A percentile compares a stretch with the other conserved stretches of the same genome.
phyloP scores from a whole-genome alignment of 1,140 invertebrate genomes.

The Contarinia nasturtii region DNA sequence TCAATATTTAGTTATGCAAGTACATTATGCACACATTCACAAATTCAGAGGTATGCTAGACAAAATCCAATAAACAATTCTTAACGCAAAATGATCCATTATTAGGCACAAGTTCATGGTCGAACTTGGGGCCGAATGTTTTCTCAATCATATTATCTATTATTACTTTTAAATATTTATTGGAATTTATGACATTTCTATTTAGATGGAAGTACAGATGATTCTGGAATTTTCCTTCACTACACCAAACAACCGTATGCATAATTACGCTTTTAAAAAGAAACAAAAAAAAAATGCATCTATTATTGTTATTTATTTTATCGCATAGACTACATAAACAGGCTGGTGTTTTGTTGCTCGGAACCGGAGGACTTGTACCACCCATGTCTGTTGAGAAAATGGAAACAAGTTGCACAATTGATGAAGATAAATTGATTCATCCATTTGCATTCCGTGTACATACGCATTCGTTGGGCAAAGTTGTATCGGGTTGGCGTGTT shows the following conservation, averaged over 20 bases:
- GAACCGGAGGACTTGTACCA: conserved; percentile 59
- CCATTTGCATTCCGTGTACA: conserved; percentile 92
- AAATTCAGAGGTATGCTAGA: conserved; percentile 55
- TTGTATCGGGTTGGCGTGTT: conserved; percentile 76
- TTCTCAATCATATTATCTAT: not conserved
- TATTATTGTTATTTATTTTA: not conserved
- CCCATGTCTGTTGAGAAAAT: conserved; percentile 56
- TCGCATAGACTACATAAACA: conserved; percentile 41
- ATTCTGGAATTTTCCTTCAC: conserved; percentile 60
- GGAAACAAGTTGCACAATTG: conserved; percentile 69
- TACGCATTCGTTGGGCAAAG: conserved; percentile 70
- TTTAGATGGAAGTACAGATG: conserved; percentile 53
- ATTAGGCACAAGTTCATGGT: too few relatives aligned
- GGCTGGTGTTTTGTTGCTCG: conserved; percentile 74
- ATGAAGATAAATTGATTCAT: conserved; percentile 66
- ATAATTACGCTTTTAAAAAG: not conserved
- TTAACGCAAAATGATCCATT: conserved; percentile 2
- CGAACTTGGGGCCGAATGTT: not conserved
- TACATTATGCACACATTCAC: conserved; percentile 71
- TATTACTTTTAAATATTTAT: too few relatives aligned
- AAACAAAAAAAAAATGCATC: too few relatives aligned
- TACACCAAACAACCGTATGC: conserved; percentile 57
- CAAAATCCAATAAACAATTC: conserved; percentile 9
- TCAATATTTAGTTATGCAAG: conserved; percentile 73
- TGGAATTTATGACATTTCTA: too few relatives aligned